Evolutionary conservation across 2,113 vertebrate species (phyloP).

Genomic region (Vulpes ferrilata): DNA sequence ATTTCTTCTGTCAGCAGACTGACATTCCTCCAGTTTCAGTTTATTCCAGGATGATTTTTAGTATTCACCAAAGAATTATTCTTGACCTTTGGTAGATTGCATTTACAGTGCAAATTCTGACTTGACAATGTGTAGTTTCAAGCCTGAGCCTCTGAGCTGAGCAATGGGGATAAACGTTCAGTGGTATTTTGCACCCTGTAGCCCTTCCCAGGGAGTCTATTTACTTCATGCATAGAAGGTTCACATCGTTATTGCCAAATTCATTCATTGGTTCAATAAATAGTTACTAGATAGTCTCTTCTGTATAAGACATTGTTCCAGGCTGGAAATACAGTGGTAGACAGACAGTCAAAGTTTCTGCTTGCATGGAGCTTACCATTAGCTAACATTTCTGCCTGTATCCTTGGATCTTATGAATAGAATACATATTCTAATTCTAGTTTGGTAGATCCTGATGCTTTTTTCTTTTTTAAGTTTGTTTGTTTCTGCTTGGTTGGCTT

Average conservation of each 20-base stretch:
- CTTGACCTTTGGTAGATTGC: not conserved
- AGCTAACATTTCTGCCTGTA: not conserved
- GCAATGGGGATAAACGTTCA: not conserved
- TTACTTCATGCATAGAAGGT: not conserved
- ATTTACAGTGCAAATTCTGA: not conserved
- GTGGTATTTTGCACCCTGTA: not conserved
- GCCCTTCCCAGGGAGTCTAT: not conserved
- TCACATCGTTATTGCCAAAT: not conserved
- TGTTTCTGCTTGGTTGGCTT: not conserved
- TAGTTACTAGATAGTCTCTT: not conserved
- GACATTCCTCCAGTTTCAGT: not conserved
- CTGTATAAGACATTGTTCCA: not conserved
- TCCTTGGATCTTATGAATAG: conserved; percentile 15
- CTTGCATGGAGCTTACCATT: not conserved
- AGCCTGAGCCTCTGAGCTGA: not conserved
- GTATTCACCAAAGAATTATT: not conserved
- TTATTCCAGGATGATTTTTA: not conserved
- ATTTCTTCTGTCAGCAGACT: conserved; percentile 36
- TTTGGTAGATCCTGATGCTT: conserved; percentile 10
- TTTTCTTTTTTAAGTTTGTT: not conserved
- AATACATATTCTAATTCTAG: conserved; percentile 21
- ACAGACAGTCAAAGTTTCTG: not conserved
- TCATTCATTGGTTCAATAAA: not conserved
- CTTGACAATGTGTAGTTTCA: not conserved
- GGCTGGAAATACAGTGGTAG: not conserved